Conservation (phyloP, 2,888 invertebrate species). For the Antheraea assamensis region DNA sequence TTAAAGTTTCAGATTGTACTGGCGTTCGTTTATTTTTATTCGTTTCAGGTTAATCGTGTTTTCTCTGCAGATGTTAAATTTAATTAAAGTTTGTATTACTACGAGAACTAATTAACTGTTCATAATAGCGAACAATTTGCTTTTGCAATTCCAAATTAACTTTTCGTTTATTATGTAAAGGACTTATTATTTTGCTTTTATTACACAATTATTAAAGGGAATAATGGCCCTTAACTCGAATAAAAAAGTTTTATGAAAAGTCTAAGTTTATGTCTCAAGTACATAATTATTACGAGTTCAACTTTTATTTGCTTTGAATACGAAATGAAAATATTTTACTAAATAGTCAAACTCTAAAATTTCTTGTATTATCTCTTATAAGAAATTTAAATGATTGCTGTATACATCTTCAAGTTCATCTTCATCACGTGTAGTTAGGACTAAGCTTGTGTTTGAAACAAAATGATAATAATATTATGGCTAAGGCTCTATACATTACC, state of each 20-base stretch:
- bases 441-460: no score
- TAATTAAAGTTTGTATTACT: slow-evolving; percentile 41
- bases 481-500: no score
- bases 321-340: neutral
- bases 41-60: slow-evolving; percentile 35
- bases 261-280: neutral
- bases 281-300: neutral
- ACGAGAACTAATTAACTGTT: slow-evolving; percentile 36
- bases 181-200: neutral
- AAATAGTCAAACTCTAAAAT: neutral
- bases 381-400: neutral
- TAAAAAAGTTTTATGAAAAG: neutral
- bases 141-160: slow-evolving; percentile 21
- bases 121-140: slow-evolving; percentile 27
- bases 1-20: slow-evolving; percentile 43
- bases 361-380: neutral
- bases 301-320: neutral
- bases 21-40: slow-evolving; percentile 46
- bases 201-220: neutral
- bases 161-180: neutral
- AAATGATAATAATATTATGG: no score
- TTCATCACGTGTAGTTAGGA: no score
- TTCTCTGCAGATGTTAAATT: slow-evolving; percentile 32
- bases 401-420: no score
- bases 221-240: neutral